Evolutionary conservation across 2,888 invertebrate genomes (phyloP), one percentile per base, ranked within the genome.

Genomic region (Epirrita christyi): DNA sequence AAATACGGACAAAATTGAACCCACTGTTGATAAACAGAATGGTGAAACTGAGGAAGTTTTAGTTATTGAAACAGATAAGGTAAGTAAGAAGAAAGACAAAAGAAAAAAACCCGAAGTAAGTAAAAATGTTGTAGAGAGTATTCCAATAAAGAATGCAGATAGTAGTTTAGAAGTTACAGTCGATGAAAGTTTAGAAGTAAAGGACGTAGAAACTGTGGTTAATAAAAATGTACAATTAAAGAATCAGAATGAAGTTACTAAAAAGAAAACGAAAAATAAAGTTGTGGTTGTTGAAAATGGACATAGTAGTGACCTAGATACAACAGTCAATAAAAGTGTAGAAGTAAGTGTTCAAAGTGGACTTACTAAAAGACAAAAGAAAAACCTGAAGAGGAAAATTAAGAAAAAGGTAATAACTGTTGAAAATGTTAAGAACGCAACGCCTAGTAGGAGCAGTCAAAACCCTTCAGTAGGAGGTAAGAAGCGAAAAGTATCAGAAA

Each of bases 391-490:
- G 42, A 59, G 50, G 28, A 81, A 80, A 61, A 65, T 64, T 3
- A 78, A 72, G 59, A 28, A 55, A 10, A 69, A 72, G 14, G 59
- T 66, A 3, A 81, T 84, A 59, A 54, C 70, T 48, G 70, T 86
- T 14, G 85, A 86, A 68, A 66, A 63, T 43, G 66, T 76, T 7
- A 44, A 67, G n/a, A 71, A 74, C 53, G 73, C 53, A 42, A 71
- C 60, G 49, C 80, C 82, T 37, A 82, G 77, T 67, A 72, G 74
- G 65, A 64, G 63, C 50, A 71, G 70, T 63, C 59, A 63, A 60
- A 66, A 49, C 59, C 65, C 29, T 37, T 8, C 15, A 54, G 52
- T 14, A 64, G 32, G 9, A 7, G 52, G 50, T 45, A 59, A 63
- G 49, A 76, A 73, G 64, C 65, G 67, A 21, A 76, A 72, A 59